phyloP scores from a whole-genome alignment of 2,113 vertebrate genomes.

The Lucifuga dentata region DNA sequence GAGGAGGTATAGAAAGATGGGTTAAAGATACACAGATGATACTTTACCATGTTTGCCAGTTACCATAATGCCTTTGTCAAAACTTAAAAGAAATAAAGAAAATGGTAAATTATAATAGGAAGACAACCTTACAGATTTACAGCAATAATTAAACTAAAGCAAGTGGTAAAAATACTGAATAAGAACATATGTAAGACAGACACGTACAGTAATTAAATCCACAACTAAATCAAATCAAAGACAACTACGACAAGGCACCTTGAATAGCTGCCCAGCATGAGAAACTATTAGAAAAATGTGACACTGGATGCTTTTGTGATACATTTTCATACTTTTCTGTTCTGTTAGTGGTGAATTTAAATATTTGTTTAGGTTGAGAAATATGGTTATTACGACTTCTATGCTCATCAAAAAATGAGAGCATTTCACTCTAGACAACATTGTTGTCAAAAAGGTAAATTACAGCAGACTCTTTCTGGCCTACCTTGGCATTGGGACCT shows the following conservation, averaged over 20 bases:
- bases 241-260: too few relatives aligned
- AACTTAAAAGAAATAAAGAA: constrained; percentile 75
- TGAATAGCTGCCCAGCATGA: too few relatives aligned
- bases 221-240: too few relatives aligned
- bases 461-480: too few relatives aligned
- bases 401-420: neutral
- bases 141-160: too few relatives aligned
- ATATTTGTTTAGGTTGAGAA: neutral
- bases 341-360: neutral
- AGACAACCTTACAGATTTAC: neutral
- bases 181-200: neutral
- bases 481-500: constrained; percentile 83
- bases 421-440: neutral
- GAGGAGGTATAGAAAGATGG: constrained; percentile 38
- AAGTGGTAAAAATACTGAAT: neutral
- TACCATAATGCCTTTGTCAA: constrained; percentile 73
- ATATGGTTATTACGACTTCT: neutral
- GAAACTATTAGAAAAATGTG: too few relatives aligned
- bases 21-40: constrained; percentile 59
- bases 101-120: constrained; percentile 44
- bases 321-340: too few relatives aligned
- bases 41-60: constrained; percentile 78
- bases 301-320: too few relatives aligned
- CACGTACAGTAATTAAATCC: too few relatives aligned
- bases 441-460: neutral